A percentile compares a stretch with the other conserved stretches of the same genome.
These are phyloP conservation scores for Pinna nobilis DNA, from an alignment of 1,140 invertebrate species.

Conservation along the genomic window DNA sequence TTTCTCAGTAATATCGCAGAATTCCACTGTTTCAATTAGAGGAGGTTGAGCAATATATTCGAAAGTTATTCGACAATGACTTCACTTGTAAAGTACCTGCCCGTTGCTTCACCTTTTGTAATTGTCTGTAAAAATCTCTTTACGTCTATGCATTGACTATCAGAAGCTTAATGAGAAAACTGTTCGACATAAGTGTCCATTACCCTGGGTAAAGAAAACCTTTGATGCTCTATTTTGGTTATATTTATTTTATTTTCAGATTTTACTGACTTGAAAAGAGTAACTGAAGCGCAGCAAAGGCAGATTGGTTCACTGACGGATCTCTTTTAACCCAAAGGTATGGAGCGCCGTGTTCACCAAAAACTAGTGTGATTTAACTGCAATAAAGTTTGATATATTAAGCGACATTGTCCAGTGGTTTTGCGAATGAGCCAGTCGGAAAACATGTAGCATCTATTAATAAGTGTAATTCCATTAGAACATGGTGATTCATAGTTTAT, in stretches of 20 bases:
- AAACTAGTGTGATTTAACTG: too few species aligned
- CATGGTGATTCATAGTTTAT: slow-evolving; percentile 8
- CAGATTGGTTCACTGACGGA: too few species aligned
- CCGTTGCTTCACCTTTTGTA: too few species aligned
- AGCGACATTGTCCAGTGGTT: too few species aligned
- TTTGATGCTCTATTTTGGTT: too few species aligned
- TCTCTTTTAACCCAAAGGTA: too few species aligned
- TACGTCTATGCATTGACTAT: slow-evolving; percentile 29
- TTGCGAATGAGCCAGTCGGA: not conserved
- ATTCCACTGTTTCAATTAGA: slow-evolving; percentile 17
- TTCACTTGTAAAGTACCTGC: slow-evolving; percentile 29
- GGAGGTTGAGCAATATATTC: slow-evolving; percentile 25
- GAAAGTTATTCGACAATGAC: slow-evolving; percentile 5
- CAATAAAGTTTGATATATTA: too few species aligned
- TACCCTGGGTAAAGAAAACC: too few species aligned
- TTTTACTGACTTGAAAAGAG: not conserved
- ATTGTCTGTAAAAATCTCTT: slow-evolving; percentile 29
- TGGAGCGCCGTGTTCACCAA: too few species aligned
- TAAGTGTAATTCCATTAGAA: not conserved
- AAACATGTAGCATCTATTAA: not conserved
- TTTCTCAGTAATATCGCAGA: slow-evolving; percentile 2
- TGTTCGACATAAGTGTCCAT: too few species aligned
- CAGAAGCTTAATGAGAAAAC: slow-evolving; percentile 4
- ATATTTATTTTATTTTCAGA: too few species aligned
- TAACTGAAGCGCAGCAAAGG: not conserved